These are phyloP conservation scores for Andrena haemorrhoa DNA, from an alignment of 2,888 invertebrate genomes.

Conservation along the genomic window DNA sequence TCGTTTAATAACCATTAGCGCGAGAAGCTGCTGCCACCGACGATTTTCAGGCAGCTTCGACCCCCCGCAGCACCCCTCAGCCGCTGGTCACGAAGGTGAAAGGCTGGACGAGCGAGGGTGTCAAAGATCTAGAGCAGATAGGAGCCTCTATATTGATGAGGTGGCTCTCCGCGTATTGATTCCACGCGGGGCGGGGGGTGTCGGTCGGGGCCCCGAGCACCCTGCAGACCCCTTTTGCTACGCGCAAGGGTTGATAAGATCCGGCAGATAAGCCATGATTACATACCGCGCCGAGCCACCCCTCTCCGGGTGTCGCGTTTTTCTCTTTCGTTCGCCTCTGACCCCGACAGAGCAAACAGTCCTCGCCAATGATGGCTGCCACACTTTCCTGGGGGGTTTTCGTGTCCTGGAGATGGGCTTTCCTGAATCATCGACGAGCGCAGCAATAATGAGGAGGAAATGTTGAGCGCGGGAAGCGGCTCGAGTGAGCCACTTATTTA, in stretches of 20 bases:
- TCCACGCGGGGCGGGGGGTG: conserved; percentile 61
- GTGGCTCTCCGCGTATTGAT: conserved; percentile 82
- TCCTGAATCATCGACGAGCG: not conserved
- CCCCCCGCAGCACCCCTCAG: not conserved
- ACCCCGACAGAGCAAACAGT: conserved; percentile 63
- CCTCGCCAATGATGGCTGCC: conserved; percentile 20
- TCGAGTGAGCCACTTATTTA: no score
- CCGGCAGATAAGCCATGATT: conserved; percentile 83
- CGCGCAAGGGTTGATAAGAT: conserved; percentile 82
- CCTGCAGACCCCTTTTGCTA: conserved; percentile 79
- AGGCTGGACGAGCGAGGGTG: conserved; percentile 74
- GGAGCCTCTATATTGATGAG: conserved; percentile 79
- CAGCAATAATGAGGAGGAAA: not conserved
- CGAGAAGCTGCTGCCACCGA: conserved; percentile 60
- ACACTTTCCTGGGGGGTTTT: not conserved
- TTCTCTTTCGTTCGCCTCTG: conserved; percentile 33
- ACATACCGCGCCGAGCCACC: conserved; percentile 70
- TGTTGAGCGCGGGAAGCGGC: no score
- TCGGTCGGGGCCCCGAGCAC: conserved; percentile 62
- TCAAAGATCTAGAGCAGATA: conserved; percentile 84
- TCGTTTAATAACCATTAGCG: conserved; percentile 82
- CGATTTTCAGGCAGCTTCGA: conserved; percentile 72
- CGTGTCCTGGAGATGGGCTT: not conserved
- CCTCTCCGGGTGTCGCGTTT: not conserved
- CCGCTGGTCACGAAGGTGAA: conserved; percentile 50